Evolutionary conservation across 2,113 vertebrate genomes (phyloP).

Genomic region (Varanus salvator): DNA sequence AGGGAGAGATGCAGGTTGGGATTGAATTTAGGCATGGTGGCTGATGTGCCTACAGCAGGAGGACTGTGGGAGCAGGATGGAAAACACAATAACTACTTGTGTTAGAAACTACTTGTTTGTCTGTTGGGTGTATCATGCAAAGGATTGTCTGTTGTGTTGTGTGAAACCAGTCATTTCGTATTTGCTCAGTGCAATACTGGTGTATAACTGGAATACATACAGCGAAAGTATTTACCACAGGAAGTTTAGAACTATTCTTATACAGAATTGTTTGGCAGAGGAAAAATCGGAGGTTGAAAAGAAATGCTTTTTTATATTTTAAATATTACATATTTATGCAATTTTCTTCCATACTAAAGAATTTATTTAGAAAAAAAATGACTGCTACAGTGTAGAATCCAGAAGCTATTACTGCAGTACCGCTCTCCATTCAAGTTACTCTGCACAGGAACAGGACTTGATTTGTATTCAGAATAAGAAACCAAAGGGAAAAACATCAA

Average conservation of each 20-base stretch:
- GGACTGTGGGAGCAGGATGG: too few species aligned
- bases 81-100: too few species aligned
- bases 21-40: too few species aligned
- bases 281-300: fast-evolving
- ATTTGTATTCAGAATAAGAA: not conserved
- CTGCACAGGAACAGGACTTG: not conserved
- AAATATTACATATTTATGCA: not conserved
- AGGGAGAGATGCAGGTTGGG: too few species aligned
- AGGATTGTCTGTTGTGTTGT: too few species aligned
- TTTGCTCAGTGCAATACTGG: not conserved
- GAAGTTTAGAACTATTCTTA: not conserved
- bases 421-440: conserved; percentile 17
- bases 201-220: not conserved
- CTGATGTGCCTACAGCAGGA: too few species aligned
- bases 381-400: not conserved
- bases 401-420: not conserved
- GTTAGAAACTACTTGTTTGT: too few species aligned
- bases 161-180: too few species aligned
- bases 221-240: not conserved
- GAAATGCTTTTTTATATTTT: not conserved
- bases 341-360: fast-evolving
- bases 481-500: not conserved
- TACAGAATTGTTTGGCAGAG: not conserved
- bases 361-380: conserved; percentile 10
- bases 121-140: too few species aligned